Conservation (phyloP, 2,888 invertebrate genomes). For the Drosophila macrospina region DNA sequence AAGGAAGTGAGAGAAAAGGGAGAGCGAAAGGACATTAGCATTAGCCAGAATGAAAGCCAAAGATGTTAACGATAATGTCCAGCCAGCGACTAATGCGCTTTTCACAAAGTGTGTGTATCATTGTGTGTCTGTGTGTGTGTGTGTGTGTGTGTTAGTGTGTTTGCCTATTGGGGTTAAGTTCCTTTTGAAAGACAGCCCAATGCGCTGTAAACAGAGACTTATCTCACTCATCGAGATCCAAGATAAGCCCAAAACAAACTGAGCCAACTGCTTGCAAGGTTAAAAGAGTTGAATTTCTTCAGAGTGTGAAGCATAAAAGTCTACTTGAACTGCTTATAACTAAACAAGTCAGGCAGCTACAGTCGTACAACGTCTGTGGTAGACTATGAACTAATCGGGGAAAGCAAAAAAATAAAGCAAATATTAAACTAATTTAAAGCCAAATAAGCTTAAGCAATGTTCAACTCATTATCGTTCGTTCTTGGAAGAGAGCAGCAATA, state of each 20-base stretch:
- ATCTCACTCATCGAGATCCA: conserved; percentile 37
- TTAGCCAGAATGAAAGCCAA: conserved; percentile 72
- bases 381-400: too few species aligned
- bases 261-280: conserved; percentile 14
- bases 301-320: conserved; percentile 32
- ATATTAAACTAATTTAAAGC: too few species aligned
- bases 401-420: too few species aligned
- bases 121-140: not conserved
- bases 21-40: conserved; percentile 63
- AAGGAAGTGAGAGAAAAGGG: conserved; percentile 2
- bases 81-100: conserved; percentile 67
- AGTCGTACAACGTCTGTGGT: too few species aligned
- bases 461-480: too few species aligned
- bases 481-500: too few species aligned
- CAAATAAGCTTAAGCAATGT: too few species aligned
- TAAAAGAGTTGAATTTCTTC: conserved; percentile 16
- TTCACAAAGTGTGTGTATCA: conserved; percentile 28
- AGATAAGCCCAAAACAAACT: conserved; percentile 29
- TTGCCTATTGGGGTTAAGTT: conserved; percentile 31
- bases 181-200: conserved; percentile 36
- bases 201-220: conserved; percentile 43
- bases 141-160: not conserved
- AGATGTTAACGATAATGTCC: conserved; percentile 74
- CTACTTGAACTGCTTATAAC: conserved; percentile 8
- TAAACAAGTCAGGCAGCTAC: too few species aligned